Evolutionary conservation across 2,888 invertebrate species (phyloP), one percentile per base, ranked within the genome.

Genomic region (Augiades crinisus): DNA sequence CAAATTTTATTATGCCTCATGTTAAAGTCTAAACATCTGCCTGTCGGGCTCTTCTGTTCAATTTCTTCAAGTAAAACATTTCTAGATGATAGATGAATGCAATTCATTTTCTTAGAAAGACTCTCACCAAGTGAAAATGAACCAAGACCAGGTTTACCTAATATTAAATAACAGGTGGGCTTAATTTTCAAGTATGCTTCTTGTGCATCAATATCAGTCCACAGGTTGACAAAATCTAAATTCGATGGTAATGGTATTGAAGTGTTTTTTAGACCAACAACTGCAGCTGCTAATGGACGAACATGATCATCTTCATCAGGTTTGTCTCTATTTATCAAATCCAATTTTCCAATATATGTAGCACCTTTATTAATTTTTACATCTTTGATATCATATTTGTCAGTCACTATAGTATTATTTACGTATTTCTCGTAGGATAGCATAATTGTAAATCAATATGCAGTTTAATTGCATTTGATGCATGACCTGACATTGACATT

Each of bases 81-180:
- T 70, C 80, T 78, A 0, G 93, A 93, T 55, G 91, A 91, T 19
- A 94, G 77, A 59, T 92, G 91, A 31, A 92, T 69, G 63, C 92
- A 92, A 16, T 91, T 86, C 63, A 91, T 86, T 62, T 91, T 83
- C 46, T 91, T 85, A 0, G 93, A 86, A 34, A 94, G 64, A 38
- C 82, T 70, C 74, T 90, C 89, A 5, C 92, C 93, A 5, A 94
- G 70, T 50, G 79, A 73, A 53, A 79, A 79, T 38, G 88, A 80
- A 19, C 90, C 90, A 16, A 90, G 68, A 2, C 90, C 91, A 1
- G 92, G 91, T 80, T 93, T 93, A 0, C 92, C 91, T 17, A 93
- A 63, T 57, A 94, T 90, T 31, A 92, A 63, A 65, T 92, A 93
- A 43, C 88, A 91, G 5, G 90, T 81, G 5, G 94, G 93, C 52